phyloP scores from a whole-genome alignment of 2,113 vertebrate genomes.

The Struthidea cinerea region DNA sequence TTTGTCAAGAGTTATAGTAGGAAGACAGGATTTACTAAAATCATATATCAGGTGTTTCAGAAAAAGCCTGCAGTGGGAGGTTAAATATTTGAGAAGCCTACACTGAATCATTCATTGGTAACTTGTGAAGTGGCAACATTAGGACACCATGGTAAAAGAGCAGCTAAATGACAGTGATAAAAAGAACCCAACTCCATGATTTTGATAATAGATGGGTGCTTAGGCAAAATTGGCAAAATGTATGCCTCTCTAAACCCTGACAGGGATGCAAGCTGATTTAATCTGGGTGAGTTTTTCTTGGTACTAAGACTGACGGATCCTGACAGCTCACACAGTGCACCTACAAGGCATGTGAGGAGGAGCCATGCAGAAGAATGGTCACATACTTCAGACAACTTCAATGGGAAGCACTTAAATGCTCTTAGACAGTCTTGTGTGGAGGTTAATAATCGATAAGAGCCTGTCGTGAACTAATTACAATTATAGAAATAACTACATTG shows the following conservation, averaged over 20 bases:
- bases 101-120: not conserved
- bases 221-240: not conserved
- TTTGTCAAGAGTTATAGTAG: not conserved
- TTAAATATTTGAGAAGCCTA: not conserved
- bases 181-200: not conserved
- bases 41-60: not conserved
- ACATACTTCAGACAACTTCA: not conserved
- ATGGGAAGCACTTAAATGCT: not conserved
- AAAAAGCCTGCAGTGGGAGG: not conserved
- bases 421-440: not conserved
- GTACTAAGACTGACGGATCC: not conserved
- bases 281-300: not conserved
- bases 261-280: not conserved
- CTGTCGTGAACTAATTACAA: not conserved
- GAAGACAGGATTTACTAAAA: not conserved
- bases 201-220: not conserved
- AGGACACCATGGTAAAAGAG: not conserved
- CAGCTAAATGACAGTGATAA: not conserved
- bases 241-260: not conserved
- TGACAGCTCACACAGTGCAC: accelerated
- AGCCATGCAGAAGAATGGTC: not conserved
- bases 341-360: accelerated
- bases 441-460: not conserved
- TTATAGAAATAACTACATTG: not conserved
- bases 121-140: not conserved